Evolutionary conservation across 2,113 vertebrate species (phyloP), one percentile per base, ranked within the genome.

Genomic region (Chlorodrepanis virens): DNA sequence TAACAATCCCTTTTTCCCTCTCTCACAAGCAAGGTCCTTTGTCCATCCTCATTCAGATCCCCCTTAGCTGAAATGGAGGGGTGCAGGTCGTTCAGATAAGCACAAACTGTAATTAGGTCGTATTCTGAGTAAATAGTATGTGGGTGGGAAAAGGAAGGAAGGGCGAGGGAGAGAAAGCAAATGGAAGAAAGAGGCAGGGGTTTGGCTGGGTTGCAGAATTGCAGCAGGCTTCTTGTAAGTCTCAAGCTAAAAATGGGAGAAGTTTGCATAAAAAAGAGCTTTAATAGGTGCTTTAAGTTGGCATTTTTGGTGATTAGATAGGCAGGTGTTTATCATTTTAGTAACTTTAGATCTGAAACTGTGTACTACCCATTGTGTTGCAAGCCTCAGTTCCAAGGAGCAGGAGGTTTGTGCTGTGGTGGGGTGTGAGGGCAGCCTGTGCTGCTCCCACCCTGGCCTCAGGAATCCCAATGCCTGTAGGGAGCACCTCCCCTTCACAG

Each of bases 71-170:
- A 68, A 72, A 54, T 8, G 3, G 21, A 83, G 75, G 59, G 86
- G 78, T 69, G 67, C 78, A 85, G 82, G 84, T 93, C 63, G 39
- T 93, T 94, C 82, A 95, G 84, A 96, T 85, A 87, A 96, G 67
- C 89, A 93, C 47, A 59, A 71, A 74, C 67, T 72, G 89, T 74
- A 95, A 96, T 96, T 89, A 83, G 81, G 83, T 84, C 2, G 5
- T 79, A 72, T 83, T 94, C 90, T 93, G 89, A 72, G 75, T 92
- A 94, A 95, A 94, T 89, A 94, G 59, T 63, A 18, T 29, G 91
- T 91, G 93, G 91, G 86, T 94, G 87, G 87, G 86, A 86, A 87
- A 87, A 84, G 64, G 95, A 96, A 93, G 85, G 87, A 92, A 74
- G 59, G 39, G 60, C 16, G 18, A 74, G 67, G 59, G 71, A 79